Conservation (phyloP, 2,797 vertebrate genomes). For the Sebastes kiyomatsui region DNA sequence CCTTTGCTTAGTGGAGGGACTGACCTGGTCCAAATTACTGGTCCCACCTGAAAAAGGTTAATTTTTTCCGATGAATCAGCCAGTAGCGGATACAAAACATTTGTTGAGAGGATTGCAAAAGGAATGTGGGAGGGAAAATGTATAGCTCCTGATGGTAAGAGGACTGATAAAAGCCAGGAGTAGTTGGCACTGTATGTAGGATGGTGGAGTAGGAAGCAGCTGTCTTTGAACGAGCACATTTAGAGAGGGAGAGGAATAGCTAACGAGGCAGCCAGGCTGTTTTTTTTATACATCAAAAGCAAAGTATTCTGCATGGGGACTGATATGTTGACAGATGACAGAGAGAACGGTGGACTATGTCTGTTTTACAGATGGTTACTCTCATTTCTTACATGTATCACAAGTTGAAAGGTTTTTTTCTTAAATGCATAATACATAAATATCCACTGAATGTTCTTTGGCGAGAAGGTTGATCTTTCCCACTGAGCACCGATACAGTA, state of each 20-base stretch:
- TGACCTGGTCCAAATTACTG: neutral
- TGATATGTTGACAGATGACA: neutral
- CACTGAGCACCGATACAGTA: neutral
- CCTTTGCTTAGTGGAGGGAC: neutral
- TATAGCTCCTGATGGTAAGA: neutral
- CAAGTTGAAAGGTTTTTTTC: neutral
- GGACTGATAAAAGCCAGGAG: neutral
- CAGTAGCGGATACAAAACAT: neutral
- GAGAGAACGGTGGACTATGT: neutral
- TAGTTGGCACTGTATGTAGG: conserved; percentile 12
- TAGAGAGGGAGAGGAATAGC: neutral
- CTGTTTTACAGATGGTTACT: neutral
- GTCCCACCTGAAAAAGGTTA: neutral
- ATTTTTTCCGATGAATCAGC: neutral
- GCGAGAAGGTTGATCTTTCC: neutral
- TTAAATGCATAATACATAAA: neutral
- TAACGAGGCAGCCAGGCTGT: conserved; percentile 1
- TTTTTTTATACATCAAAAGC: neutral
- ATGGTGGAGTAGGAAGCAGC: conserved; percentile 26
- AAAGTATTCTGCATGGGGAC: conserved; percentile 1
- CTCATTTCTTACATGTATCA: neutral
- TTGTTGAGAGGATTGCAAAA: neutral
- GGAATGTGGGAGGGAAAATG: conserved; percentile 34
- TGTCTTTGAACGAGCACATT: conserved; percentile 21
- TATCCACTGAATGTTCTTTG: neutral